These are phyloP conservation scores for Engraulis encrasicolus DNA, from an alignment of 2,113 vertebrate genomes.

Conservation along the genomic window DNA sequence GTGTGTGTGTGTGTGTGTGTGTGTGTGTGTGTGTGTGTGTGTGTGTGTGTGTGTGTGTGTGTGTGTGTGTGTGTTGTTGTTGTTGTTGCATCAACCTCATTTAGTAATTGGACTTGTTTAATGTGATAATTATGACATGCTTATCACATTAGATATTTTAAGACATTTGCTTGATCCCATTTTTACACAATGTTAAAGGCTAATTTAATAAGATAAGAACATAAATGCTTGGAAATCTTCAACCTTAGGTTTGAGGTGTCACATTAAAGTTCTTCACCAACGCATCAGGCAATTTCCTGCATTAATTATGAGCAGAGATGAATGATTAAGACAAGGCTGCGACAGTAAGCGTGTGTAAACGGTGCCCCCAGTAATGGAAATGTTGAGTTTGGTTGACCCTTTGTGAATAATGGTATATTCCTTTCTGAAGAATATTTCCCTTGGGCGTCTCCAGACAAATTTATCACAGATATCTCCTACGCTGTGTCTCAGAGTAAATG, in stretches of 20 bases:
- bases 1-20: not conserved
- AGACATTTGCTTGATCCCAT: conserved; percentile 44
- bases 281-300: not conserved
- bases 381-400: not conserved
- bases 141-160: conserved; percentile 56
- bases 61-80: not conserved
- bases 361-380: not conserved
- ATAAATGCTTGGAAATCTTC: conserved; percentile 59
- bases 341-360: not conserved
- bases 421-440: not conserved
- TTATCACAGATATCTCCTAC: no score
- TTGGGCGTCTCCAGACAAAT: not conserved
- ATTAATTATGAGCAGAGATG: not conserved
- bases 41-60: conserved; percentile 21
- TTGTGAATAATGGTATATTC: not conserved
- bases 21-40: conserved; percentile 44
- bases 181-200: conserved; percentile 62
- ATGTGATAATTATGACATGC: conserved; percentile 51
- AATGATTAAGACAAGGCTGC: not conserved
- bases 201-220: conserved; percentile 70
- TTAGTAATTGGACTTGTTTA: no score
- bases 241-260: conserved; percentile 60
- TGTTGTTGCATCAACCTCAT: conserved; percentile 49
- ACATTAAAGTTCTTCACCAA: conserved; percentile 20
- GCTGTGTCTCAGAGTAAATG: no score